Percentiles rank a stretch among this genome's conserved stretches.
phyloP scores from a whole-genome alignment of 2,113 vertebrate genomes.

The Callocephalon fimbriatum region DNA sequence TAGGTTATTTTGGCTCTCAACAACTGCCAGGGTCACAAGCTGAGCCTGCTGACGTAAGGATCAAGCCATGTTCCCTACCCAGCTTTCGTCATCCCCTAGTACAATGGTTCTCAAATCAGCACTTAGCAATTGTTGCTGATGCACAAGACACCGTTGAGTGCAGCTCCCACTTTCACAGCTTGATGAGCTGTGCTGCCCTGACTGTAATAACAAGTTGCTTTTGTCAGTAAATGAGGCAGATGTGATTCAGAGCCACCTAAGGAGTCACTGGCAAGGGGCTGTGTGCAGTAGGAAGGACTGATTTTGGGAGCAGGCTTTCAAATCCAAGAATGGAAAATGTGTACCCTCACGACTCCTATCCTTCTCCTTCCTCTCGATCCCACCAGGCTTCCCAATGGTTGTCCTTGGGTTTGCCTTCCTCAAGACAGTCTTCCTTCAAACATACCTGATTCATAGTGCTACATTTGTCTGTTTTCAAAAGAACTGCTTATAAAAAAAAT shows the following conservation, averaged over 20 bases:
- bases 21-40: neutral
- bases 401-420: neutral
- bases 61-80: neutral
- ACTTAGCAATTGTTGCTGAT: neutral
- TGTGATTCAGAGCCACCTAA: conserved; percentile 60
- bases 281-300: neutral
- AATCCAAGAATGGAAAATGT: conserved; percentile 2
- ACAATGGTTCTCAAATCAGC: neutral
- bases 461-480: neutral
- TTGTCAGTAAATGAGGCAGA: conserved; percentile 47
- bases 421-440: neutral
- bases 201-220: conserved; percentile 12
- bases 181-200: neutral
- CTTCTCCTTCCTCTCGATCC: neutral
- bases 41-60: neutral
- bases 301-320: conserved; percentile 19
- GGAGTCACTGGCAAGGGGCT: conserved; percentile 5
- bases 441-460: neutral
- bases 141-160: neutral
- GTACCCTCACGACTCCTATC: neutral
- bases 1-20: neutral
- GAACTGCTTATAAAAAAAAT: neutral
- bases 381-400: neutral
- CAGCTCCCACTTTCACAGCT: conserved; percentile 17
- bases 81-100: neutral